Evolutionary conservation across 2,113 vertebrate species (phyloP), one percentile per base, ranked within the genome.

Genomic region (Petrocephalus zakoni): DNA sequence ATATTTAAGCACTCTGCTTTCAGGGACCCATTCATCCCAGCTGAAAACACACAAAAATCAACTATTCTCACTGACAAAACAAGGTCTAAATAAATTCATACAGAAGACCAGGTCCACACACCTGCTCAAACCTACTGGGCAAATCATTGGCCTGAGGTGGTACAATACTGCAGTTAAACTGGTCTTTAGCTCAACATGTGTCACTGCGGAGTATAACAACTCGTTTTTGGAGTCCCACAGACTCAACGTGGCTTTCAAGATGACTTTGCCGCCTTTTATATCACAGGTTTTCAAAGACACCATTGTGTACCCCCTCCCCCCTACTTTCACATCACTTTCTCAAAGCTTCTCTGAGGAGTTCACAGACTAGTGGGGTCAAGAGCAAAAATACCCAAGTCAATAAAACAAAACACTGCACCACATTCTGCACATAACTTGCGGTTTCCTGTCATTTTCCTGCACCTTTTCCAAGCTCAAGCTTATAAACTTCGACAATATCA

Each of bases 11-110:
- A 99, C 98, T 95, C 98, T 96, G 96, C 98, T 99, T 95, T 99
- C 98, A 94, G 98, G 98, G 96, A 99, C 98, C 98, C 98, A 99
- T 96, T 99, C 98, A 97, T 99, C 98, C 98, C 98, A 99, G 93
- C 98, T 99, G 91, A 17, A 93, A 93, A 86, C 47, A 88, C 90
- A 90, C 89, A 58, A 84, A 58, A 56, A 72, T 29, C 42, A 89
- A 75, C 58, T 53, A 89, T 89, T 86, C 85, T 81, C 85, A 78
- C 49, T 68, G 64, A 75, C 2, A 22, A 75, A 52, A 47, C n/a
- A 53, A 19, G 5, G 51, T 17, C n/a, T 10, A 85, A n/a, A 49
- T 19, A 37, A 53, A 7, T 53, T 85, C 7, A 85, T 52, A 55
- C 55, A 52, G 5, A 55, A 85, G 51, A 53, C 5, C 4, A 53